Base-by-base conservation (phyloP, 1,140 invertebrate genomes). In the Teleogryllus occipitalis region DNA sequence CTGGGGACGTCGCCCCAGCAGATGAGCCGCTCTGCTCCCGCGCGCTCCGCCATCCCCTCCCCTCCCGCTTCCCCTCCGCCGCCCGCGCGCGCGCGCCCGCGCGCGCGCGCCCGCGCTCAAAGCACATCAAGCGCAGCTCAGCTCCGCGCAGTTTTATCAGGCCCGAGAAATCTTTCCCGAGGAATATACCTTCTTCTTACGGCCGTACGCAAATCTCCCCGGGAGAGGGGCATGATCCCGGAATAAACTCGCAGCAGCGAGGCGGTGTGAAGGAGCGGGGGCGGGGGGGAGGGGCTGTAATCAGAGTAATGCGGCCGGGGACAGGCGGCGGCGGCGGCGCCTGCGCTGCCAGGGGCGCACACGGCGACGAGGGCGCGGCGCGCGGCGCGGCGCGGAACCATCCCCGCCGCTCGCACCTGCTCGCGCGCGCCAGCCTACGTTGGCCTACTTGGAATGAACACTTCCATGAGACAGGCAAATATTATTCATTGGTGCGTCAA, bases 171-270 rank as follows among this genome's bases (percentile, higher is more conserved):
- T 65, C 54, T 65, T 65, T 65, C 54, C 54, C 54, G 54, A 14
- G 54, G 54, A 65, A 65, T 65, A 65, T 65, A 65, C 54, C 54
- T 65, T 65, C 54, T 65, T 65, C 54, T 65, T 65, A 65, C 54
- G 54, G 18, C 54, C 18, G 54, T 65, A 65, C 54, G 54, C 54
- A 65, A 65, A 65, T 65, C 54, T 65, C 54, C 54, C 54, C 54
- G 54, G 54, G 54, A 65, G 54, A 65, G 54, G 54, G 54, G 54
- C 54, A 65, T 65, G 54, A 65, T 65, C 54, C 54, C 54, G 54
- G 54, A 65, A 65, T 65, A 65, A 65, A 65, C 54, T 65, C 54
- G 54, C 10, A 18, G 18, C 10, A 3, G 49, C 8, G 49, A 8
- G 10, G 18, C 10, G 54, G 10, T 3, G 54, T 14, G 18, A 65